A percentile compares a stretch with the other conserved stretches of the same genome.
These are phyloP conservation scores for Homarus gammarus DNA, from an alignment of 2,888 invertebrate genomes.

Conservation along the genomic window DNA sequence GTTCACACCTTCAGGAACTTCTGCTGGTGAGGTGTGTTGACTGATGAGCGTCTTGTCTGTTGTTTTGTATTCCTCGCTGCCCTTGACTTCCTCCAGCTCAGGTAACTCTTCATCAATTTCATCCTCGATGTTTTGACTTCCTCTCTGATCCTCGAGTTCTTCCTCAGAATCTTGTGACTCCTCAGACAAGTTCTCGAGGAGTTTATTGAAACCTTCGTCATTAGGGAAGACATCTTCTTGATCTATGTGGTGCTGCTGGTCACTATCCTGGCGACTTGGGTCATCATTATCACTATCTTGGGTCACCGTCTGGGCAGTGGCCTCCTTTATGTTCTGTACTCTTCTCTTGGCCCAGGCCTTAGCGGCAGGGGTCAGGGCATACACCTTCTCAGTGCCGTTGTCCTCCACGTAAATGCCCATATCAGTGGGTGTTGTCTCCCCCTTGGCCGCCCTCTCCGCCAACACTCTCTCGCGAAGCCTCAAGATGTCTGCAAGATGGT, in stretches of 20 bases:
- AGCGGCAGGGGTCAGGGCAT: constrained; percentile 60
- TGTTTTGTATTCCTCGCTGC: neutral
- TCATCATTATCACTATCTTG: neutral
- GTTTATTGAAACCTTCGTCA: constrained; percentile 54
- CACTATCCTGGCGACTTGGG: neutral
- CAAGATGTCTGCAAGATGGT: constrained; percentile 28
- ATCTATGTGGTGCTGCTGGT: neutral
- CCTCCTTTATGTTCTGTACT: constrained; percentile 32
- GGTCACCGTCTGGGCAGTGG: neutral
- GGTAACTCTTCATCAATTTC: neutral
- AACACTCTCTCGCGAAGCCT: constrained; percentile 52
- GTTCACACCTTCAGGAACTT: neutral
- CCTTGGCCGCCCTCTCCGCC: constrained; percentile 47
- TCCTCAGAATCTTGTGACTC: no score
- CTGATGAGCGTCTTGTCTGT: constrained; percentile 1
- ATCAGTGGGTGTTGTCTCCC: neutral
- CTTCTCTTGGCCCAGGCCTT: constrained; percentile 53
- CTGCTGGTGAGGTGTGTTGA: neutral
- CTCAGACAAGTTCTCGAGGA: constrained; percentile 50
- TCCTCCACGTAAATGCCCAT: constrained; percentile 55
- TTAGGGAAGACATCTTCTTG: constrained; percentile 27
- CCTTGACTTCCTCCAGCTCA: constrained; percentile 11
- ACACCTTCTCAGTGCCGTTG: constrained; percentile 51
- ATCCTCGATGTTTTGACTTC: neutral
- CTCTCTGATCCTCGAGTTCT: neutral